Base-by-base conservation (phyloP, 2,797 vertebrate genomes). In the Strix occidentalis region DNA sequence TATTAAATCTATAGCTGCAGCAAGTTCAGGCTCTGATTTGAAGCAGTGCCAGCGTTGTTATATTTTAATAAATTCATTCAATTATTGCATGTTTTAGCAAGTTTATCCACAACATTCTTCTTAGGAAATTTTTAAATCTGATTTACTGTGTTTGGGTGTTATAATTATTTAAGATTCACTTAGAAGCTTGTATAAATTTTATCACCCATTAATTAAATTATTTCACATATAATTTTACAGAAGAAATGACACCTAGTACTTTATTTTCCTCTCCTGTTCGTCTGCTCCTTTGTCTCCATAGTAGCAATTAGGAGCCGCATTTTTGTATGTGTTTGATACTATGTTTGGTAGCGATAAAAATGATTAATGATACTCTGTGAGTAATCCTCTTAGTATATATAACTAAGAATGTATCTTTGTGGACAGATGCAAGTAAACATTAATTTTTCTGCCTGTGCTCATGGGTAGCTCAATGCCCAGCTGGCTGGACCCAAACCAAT, bases 261-360 rank as follows among this genome's bases (percentile, higher is more conserved):
- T 96, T 61, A 85, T 92, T 97, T 94, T 96, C 45, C 37, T 94
- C 82, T 94, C 33, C 28, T 75, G 13, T 78, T 85, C 48, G 43
- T 92, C 75, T 75, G 29, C 79, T 94, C 19, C 78, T 87, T 97
- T 87, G 90, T 95, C 86, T 95, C 81, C 54, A 78, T 61, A 91
- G 71, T 7, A 93, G 94, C 95, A 95, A 96, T 92, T 96, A 96
- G 84, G 61, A 94, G 56, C 69, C 50, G 65, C 68, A 45, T 90
- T 90, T 93, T 91, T 81, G 31, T 92, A 5, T 74, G 37, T 71
- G 75, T 77, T 95, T 85, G 64, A 94, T 79, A 68, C 93, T 89
- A 43, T 58, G 84, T 92, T 95, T 92, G 69, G 53, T 87, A 58
- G 78, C 3, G 58, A 91, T 95, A 93, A 95, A 92, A 87, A 89